Conservation (phyloP, 2,797 vertebrate species). For the Fratercula arctica region DNA sequence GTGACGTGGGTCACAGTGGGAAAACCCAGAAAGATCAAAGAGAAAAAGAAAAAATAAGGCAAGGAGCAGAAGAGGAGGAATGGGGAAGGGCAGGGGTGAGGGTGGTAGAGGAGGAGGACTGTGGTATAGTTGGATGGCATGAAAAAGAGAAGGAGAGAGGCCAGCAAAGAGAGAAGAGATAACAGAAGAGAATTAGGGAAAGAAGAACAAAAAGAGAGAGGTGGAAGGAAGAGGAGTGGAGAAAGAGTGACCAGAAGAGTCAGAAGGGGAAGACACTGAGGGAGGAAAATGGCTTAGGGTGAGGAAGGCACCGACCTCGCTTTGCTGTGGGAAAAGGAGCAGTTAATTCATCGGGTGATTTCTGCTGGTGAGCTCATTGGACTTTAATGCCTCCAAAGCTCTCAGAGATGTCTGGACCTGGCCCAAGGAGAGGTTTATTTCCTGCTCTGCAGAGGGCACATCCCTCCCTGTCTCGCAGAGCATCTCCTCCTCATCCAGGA, state of each 20-base stretch:
- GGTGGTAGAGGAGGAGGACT: neutral
- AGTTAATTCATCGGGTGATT: neutral
- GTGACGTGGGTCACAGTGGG: rapidly evolving
- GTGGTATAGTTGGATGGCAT: neutral
- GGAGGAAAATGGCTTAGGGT: neutral
- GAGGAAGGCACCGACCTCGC: neutral
- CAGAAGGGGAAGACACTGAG: neutral
- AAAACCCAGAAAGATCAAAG: neutral
- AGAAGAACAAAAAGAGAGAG: neutral
- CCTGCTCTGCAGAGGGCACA: neutral
- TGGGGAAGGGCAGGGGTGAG: neutral
- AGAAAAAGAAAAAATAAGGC: neutral
- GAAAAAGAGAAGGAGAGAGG: neutral
- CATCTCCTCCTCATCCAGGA: neutral
- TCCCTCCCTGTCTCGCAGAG: neutral
- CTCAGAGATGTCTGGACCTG: neutral
- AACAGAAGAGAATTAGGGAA: neutral
- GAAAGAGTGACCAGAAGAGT: neutral
- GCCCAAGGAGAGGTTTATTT: neutral
- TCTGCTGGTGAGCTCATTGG: neutral
- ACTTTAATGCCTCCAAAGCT: neutral
- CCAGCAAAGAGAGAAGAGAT: neutral
- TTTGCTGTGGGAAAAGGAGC: neutral
- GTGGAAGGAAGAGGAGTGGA: neutral
- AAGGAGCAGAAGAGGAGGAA: neutral